phyloP scores from a whole-genome alignment of 2,888 invertebrate genomes.

The Apamea anceps region DNA sequence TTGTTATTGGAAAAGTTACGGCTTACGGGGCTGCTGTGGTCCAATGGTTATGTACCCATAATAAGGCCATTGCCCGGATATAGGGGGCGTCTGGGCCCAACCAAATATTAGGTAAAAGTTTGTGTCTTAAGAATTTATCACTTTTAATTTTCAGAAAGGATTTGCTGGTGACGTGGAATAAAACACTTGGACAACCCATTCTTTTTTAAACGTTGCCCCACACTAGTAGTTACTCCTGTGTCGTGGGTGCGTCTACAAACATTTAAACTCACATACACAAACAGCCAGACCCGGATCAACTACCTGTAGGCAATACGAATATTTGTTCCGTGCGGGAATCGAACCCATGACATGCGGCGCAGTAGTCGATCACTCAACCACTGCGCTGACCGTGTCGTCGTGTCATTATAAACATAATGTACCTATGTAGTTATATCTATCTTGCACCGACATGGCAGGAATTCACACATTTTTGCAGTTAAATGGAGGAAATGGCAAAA shows the following conservation, averaged over 20 bases:
- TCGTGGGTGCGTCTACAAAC: too few species aligned
- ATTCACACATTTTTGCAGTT: neutral
- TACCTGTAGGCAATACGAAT: too few species aligned
- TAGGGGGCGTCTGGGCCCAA: constrained; percentile 22
- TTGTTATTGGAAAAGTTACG: constrained; percentile 74
- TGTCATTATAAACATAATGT: neutral
- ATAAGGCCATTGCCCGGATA: constrained; percentile 36
- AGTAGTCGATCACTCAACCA: too few species aligned
- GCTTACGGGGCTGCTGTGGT: constrained; percentile 39
- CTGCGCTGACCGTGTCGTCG: too few species aligned
- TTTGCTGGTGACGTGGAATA: neutral
- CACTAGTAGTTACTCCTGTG: too few species aligned
- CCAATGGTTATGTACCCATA: constrained; percentile 51
- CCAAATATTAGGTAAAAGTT: constrained; percentile 17
- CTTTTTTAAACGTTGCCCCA: too few species aligned
- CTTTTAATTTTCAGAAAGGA: neutral
- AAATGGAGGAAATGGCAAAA: neutral
- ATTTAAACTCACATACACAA: too few species aligned
- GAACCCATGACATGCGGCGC: too few species aligned
- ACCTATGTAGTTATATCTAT: neutral
- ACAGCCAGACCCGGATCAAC: too few species aligned
- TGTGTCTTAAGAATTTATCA: constrained; percentile 3
- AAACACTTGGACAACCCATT: neutral
- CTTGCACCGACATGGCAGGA: neutral
- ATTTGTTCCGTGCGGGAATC: too few species aligned